Percentiles rank a stretch among this genome's conserved stretches.
phyloP scores from a whole-genome alignment of 2,888 invertebrate genomes.

The Stegophylla sp. region DNA sequence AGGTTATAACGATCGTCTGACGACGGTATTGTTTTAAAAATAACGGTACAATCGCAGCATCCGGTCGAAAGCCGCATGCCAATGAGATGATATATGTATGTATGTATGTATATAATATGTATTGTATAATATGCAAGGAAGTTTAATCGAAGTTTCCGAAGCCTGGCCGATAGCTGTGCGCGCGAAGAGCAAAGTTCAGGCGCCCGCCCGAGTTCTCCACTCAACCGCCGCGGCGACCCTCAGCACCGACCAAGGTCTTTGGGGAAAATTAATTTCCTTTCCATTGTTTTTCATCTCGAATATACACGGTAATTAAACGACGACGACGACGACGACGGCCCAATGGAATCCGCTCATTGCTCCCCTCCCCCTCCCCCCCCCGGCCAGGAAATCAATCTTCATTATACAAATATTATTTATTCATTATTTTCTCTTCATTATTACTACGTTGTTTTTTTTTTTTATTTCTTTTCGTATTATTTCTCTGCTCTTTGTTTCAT shows the following conservation, averaged over 20 bases:
- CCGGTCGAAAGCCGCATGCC: neutral
- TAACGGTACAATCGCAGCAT: neutral
- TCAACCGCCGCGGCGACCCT: too few species aligned
- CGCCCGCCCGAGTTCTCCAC: constrained; percentile 11
- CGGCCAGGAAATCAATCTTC: constrained; percentile 53
- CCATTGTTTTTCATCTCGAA: constrained; percentile 51
- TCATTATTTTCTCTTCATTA: constrained; percentile 23
- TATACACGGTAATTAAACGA: constrained; percentile 56
- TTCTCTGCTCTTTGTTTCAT: too few species aligned
- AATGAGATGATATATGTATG: neutral
- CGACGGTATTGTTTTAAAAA: constrained; percentile 11
- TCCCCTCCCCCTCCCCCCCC: too few species aligned
- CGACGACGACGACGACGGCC: too few species aligned
- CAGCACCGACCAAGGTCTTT: neutral
- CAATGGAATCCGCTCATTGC: constrained; percentile 29
- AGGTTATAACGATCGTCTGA: neutral
- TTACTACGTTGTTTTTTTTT: neutral
- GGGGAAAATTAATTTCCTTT: constrained; percentile 51
- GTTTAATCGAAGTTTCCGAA: constrained; percentile 46
- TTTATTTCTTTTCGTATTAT: too few species aligned
- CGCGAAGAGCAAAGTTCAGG: constrained; percentile 37
- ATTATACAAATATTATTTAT: constrained; percentile 26
- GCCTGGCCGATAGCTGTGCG: constrained; percentile 1
- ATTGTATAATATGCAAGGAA: neutral
- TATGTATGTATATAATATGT: neutral